These are phyloP conservation scores for Drosophila mayri DNA, from an alignment of 1,140 invertebrate genomes.

Conservation along the genomic window DNA sequence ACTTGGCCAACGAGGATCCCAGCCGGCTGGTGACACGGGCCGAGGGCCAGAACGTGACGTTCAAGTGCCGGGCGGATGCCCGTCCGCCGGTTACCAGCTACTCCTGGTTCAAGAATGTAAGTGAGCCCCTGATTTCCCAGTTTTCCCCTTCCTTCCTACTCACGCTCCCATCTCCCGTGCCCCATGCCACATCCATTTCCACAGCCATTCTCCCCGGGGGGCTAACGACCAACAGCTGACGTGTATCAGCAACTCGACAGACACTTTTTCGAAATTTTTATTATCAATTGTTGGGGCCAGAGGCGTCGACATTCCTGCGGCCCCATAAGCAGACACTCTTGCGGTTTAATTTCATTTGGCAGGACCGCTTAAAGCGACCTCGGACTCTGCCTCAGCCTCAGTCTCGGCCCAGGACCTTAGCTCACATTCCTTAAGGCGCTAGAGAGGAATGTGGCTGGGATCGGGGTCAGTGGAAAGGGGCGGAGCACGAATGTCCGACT, in stretches of 20 bases:
- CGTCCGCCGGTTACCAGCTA: slow-evolving; percentile 82
- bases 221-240: slow-evolving; percentile 56
- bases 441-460: slow-evolving; percentile 6
- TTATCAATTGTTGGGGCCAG: slow-evolving; percentile 67
- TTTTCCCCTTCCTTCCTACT: not conserved
- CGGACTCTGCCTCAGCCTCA: not conserved
- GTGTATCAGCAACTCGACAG: slow-evolving; percentile 56
- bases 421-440: slow-evolving; percentile 1
- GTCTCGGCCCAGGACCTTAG: not conserved
- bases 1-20: slow-evolving; percentile 85
- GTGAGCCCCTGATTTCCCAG: slow-evolving; percentile 48
- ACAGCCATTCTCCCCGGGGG: not conserved
- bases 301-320: slow-evolving; percentile 64
- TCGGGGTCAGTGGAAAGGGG: not conserved
- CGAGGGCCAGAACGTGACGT: slow-evolving; percentile 84
- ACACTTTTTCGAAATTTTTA: slow-evolving; percentile 68
- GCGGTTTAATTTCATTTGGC: slow-evolving; percentile 78
- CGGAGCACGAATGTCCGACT: not conserved
- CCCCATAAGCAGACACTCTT: slow-evolving; percentile 77
- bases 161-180: not conserved
- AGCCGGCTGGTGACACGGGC: slow-evolving; percentile 82
- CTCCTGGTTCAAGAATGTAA: slow-evolving; percentile 85
- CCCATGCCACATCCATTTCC: not conserved
- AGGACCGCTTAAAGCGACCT: slow-evolving; percentile 38
- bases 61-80: slow-evolving; percentile 84